phyloP scores from a whole-genome alignment of 2,113 vertebrate genomes.

The Pteropus alecto region DNA sequence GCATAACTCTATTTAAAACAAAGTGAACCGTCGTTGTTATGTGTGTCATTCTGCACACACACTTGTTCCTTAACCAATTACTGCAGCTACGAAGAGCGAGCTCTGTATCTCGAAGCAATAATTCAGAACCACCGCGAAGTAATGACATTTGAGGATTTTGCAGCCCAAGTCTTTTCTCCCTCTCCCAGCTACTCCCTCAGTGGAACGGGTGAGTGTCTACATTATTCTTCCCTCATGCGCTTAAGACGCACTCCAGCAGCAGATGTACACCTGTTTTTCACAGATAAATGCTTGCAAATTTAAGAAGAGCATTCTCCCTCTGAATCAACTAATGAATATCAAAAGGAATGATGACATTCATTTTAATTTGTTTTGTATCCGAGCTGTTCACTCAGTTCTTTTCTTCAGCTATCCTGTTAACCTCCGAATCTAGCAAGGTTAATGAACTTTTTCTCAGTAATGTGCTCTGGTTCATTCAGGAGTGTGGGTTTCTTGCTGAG shows the following conservation, averaged over 20 bases:
- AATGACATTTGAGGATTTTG: slow-evolving; percentile 98
- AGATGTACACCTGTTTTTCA: slow-evolving; percentile 88
- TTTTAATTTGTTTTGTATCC: slow-evolving; percentile 89
- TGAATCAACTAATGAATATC: slow-evolving; percentile 90
- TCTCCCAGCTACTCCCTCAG: slow-evolving; percentile 91
- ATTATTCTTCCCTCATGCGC: slow-evolving; percentile 70
- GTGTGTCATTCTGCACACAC: accelerated
- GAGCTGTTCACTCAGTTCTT: slow-evolving; percentile 83
- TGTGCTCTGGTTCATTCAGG: slow-evolving; percentile 82
- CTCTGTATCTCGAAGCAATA: slow-evolving; percentile 97
- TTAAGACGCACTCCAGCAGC: slow-evolving; percentile 77
- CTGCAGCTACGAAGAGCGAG: slow-evolving; percentile 95
- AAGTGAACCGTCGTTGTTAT: accelerated
- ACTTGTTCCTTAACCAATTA: slow-evolving; percentile 84
- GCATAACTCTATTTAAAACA: not conserved
- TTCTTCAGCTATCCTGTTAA: slow-evolving; percentile 86
- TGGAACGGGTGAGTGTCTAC: slow-evolving; percentile 92
- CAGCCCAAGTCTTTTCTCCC: slow-evolving; percentile 96
- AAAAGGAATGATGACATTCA: slow-evolving; percentile 88
- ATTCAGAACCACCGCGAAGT: slow-evolving; percentile 97
- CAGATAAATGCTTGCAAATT: slow-evolving; percentile 88
- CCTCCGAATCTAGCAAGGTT: slow-evolving; percentile 83
- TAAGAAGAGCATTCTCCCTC: slow-evolving; percentile 81
- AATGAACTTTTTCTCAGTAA: slow-evolving; percentile 87
- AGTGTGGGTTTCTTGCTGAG: slow-evolving; percentile 83